These are phyloP conservation scores for Indicator indicator DNA, from an alignment of 2,113 vertebrate species.

Conservation along the genomic window DNA sequence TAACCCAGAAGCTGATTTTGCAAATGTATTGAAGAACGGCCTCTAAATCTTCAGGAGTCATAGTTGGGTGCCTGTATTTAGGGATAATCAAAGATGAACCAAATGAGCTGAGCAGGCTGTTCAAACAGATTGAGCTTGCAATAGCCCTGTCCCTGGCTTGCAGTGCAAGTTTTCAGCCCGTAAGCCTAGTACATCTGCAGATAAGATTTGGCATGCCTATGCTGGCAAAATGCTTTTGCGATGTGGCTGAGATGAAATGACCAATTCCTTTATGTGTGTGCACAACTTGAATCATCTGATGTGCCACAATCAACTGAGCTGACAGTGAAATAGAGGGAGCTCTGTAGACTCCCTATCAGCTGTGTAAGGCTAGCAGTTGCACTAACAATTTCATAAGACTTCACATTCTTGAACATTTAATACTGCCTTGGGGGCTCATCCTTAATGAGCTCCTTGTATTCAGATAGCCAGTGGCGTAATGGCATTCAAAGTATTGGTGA, in stretches of 20 bases:
- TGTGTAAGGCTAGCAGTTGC: background rate
- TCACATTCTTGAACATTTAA: background rate
- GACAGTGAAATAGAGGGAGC: background rate
- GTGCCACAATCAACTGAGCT: background rate
- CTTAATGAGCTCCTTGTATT: slow-evolving; percentile 45
- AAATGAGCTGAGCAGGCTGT: background rate
- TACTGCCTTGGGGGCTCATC: background rate
- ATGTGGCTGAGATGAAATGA: background rate
- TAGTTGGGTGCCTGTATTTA: slow-evolving; percentile 21
- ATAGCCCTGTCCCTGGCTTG: background rate
- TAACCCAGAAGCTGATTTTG: slow-evolving; percentile 28
- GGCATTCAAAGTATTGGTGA: slow-evolving; percentile 26
- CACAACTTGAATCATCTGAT: background rate
- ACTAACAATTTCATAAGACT: background rate
- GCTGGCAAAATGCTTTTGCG: slow-evolving; percentile 1
- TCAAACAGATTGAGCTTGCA: slow-evolving; percentile 19
- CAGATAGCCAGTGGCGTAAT: background rate
- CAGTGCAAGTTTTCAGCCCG: background rate
- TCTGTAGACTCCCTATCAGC: background rate
- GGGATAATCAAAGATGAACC: slow-evolving; percentile 11
- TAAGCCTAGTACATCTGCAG: background rate
- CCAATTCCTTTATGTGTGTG: background rate
- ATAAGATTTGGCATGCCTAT: background rate
- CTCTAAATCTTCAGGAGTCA: background rate
- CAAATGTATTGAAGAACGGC: background rate